Conservation (phyloP, 2,888 invertebrate species). For the Brenthis hecate region DNA sequence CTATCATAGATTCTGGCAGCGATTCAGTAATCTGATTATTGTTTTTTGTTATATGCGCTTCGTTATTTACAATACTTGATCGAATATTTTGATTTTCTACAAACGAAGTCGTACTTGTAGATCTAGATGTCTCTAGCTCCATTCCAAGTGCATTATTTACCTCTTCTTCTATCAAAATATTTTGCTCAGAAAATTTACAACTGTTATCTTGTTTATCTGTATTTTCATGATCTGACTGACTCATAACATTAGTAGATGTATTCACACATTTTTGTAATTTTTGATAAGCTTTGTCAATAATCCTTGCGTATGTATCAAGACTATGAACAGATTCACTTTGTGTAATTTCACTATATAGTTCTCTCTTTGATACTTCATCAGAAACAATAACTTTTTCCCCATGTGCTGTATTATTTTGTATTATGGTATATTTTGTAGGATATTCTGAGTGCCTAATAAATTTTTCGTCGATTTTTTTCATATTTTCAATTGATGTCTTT, state of each 20-base stretch:
- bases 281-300: conserved; percentile 17
- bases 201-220: neutral
- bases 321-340: neutral
- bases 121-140: too few species aligned
- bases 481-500: too few species aligned
- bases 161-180: too few species aligned
- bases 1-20: too few species aligned
- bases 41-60: too few species aligned
- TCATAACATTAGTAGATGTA: neutral
- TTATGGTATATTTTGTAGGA: too few species aligned
- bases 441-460: too few species aligned
- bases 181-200: neutral
- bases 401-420: neutral
- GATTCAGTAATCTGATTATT: too few species aligned
- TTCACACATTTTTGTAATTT: neutral
- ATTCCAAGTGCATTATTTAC: too few species aligned
- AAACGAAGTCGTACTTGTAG: too few species aligned
- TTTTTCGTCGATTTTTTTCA: neutral
- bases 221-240: neutral
- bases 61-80: too few species aligned
- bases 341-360: neutral
- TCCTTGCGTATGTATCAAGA: neutral
- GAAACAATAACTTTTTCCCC: neutral
- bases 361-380: neutral
- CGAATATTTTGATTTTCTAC: too few species aligned